These are phyloP conservation scores for Venturia canescens DNA, from an alignment of 1,140 invertebrate genomes.

Conservation along the genomic window DNA sequence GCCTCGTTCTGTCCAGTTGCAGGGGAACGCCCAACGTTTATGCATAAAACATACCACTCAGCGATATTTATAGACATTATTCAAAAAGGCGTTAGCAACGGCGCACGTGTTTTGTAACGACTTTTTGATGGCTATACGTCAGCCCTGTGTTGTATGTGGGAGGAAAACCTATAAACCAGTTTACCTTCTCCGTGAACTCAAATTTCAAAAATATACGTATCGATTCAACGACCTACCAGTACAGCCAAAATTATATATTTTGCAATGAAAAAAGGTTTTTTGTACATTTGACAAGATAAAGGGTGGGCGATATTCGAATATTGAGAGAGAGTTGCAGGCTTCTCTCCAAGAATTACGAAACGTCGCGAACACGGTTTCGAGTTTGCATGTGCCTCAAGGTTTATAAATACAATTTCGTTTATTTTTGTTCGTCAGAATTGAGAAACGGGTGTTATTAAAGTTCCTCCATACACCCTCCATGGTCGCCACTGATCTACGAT, in stretches of 20 bases:
- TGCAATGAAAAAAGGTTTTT: too few species aligned
- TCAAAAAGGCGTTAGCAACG: neutral
- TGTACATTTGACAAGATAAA: too few species aligned
- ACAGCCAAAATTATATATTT: too few species aligned
- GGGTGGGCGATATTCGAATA: too few species aligned
- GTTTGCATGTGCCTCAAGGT: slow-evolving; percentile 1
- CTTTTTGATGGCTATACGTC: too few species aligned
- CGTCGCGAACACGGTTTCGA: neutral
- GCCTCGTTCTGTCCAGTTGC: too few species aligned
- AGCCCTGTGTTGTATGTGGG: neutral
- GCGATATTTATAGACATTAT: slow-evolving; percentile 2
- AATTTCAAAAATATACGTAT: too few species aligned
- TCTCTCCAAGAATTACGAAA: slow-evolving; percentile 17
- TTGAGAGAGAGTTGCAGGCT: neutral
- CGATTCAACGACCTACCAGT: too few species aligned
- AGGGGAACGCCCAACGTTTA: too few species aligned
- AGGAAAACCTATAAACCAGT: slow-evolving; percentile 1
- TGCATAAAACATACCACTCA: neutral
- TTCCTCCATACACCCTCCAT: neutral
- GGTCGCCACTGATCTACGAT: neutral
- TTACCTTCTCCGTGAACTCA: too few species aligned
- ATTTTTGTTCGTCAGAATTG: slow-evolving; percentile 16
- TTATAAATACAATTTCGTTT: slow-evolving; percentile 16
- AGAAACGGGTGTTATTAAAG: slow-evolving; percentile 8
- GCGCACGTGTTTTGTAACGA: too few species aligned